phyloP scores from a whole-genome alignment of 2,888 invertebrate genomes.

The Agonopterix alstromeriana region DNA sequence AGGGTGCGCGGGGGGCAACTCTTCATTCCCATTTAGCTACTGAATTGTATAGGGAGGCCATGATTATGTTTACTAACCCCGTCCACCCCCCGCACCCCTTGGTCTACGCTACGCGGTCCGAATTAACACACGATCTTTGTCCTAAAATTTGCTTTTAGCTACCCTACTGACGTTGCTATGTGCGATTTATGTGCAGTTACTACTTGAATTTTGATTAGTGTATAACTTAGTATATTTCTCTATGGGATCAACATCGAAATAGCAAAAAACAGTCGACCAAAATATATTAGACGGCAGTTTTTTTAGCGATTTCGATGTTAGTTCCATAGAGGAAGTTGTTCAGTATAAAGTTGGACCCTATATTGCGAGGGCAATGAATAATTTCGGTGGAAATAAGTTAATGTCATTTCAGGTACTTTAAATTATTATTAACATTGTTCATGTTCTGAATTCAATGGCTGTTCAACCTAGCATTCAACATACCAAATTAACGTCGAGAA shows the following conservation, averaged over 20 bases:
- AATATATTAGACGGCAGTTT: too few species aligned
- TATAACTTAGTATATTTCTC: too few species aligned
- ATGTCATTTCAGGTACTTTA: neutral
- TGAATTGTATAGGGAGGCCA: conserved; percentile 68
- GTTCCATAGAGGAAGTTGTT: too few species aligned
- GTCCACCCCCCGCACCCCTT: conserved; percentile 46
- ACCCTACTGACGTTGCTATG: conserved; percentile 30
- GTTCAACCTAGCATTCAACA: neutral
- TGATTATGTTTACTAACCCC: conserved; percentile 71
- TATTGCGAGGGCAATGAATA: too few species aligned
- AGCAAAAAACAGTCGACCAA: too few species aligned
- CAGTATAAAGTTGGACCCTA: too few species aligned
- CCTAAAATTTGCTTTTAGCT: conserved; percentile 38
- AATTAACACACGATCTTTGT: conserved; percentile 72
- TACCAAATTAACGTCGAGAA: conserved; percentile 2
- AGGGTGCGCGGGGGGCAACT: conserved; percentile 47
- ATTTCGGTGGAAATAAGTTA: too few species aligned
- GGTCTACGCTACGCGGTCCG: conserved; percentile 60
- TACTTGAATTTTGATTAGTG: neutral
- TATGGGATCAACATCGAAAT: too few species aligned
- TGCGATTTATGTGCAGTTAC: conserved; percentile 17
- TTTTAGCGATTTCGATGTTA: too few species aligned
- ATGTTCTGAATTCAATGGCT: neutral
- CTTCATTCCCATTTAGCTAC: conserved; percentile 72
- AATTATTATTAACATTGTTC: neutral